These are phyloP conservation scores for Todiramphus chloris DNA, from an alignment of 2,113 vertebrate genomes.

Conservation along the genomic window DNA sequence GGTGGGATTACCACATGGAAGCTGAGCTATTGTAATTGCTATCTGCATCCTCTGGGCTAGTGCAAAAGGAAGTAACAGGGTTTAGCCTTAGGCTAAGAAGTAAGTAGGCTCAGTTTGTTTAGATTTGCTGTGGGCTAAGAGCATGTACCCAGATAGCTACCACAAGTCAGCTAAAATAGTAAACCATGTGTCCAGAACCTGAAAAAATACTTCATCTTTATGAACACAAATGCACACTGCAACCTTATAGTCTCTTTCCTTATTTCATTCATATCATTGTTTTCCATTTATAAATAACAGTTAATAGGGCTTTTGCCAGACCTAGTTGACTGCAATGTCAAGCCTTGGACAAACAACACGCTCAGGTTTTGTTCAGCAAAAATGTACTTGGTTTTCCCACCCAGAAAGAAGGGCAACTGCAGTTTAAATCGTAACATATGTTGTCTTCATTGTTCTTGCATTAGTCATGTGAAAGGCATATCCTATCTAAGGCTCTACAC, in stretches of 20 bases:
- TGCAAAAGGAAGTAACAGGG: not conserved
- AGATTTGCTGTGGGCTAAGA: not conserved
- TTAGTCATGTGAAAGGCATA: slow-evolving; percentile 53
- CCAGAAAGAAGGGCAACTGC: not conserved
- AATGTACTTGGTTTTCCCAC: not conserved
- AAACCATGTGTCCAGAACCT: not conserved
- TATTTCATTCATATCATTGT: not conserved
- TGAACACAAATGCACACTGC: not conserved
- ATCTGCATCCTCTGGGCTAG: not conserved
- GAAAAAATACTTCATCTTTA: not conserved
- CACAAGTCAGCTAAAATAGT: not conserved
- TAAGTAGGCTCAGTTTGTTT: not conserved
- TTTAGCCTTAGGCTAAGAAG: not conserved
- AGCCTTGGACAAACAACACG: not conserved
- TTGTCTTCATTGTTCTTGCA: slow-evolving; percentile 40
- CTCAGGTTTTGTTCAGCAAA: slow-evolving; percentile 14
- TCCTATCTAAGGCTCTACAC: slow-evolving; percentile 23
- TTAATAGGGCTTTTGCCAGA: not conserved
- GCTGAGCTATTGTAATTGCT: not conserved
- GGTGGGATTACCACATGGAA: not conserved
- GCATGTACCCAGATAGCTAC: not conserved
- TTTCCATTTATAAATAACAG: not conserved
- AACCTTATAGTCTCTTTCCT: not conserved
- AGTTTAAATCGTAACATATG: slow-evolving; percentile 53
- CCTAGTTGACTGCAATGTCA: not conserved